Percentiles rank a stretch among this genome's conserved stretches.
Evolutionary conservation across 2,888 invertebrate species (phyloP).

Genomic region (Calephelis perditalis): DNA sequence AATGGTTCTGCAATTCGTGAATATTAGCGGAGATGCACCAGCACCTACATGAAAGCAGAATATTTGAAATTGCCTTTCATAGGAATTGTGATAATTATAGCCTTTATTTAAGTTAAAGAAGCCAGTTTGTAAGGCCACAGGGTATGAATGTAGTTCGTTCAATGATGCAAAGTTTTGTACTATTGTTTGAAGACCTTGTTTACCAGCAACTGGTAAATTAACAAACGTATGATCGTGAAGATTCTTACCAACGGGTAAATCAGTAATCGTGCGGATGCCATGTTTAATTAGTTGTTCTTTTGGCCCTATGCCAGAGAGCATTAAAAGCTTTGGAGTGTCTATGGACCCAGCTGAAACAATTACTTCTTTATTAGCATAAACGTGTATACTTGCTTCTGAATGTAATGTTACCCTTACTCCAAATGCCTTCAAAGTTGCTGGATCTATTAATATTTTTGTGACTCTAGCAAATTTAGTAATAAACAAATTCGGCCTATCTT

Average conservation of each 20-base stretch:
- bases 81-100: constrained; percentile 14
- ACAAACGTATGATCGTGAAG: constrained; percentile 5
- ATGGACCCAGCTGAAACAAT: constrained; percentile 58
- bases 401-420: constrained; percentile 47
- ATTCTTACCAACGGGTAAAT: constrained; percentile 12
- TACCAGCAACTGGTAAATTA: not conserved
- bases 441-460: constrained; percentile 50
- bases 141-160: constrained; percentile 2
- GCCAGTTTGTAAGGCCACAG: constrained; percentile 2
- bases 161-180: not conserved
- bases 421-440: constrained; percentile 37
- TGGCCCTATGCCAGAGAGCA: constrained; percentile 63
- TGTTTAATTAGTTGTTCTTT: constrained; percentile 39
- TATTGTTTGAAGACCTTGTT: not conserved
- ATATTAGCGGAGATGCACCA: constrained; percentile 39
- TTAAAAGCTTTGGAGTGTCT: constrained; percentile 56
- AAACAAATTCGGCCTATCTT: constrained; percentile 47
- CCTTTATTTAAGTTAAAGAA: not conserved
- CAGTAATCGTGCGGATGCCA: not conserved
- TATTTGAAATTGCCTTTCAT: constrained; percentile 53
- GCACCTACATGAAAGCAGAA: constrained; percentile 54
- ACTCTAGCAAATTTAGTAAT: constrained; percentile 52
- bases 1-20: constrained; percentile 38
- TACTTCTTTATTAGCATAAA: constrained; percentile 50
- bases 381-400: constrained; percentile 38